phyloP scores from a whole-genome alignment of 2,797 vertebrate genomes.

The Gadopsis marmoratus region DNA sequence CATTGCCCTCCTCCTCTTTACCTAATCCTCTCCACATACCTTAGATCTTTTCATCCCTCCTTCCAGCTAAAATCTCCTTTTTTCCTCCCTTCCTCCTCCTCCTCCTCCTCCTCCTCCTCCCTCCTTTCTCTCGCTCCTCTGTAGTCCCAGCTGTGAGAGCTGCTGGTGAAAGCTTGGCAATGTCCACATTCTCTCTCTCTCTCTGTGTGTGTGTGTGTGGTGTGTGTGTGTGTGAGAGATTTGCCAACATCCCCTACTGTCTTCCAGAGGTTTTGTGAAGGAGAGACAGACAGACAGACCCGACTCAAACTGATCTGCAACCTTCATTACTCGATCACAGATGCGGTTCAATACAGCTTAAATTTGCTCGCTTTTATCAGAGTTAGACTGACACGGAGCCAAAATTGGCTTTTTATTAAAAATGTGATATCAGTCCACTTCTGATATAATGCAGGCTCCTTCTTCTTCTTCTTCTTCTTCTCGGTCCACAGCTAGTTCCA shows the following conservation, averaged over 20 bases:
- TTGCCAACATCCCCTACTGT: constrained; percentile 65
- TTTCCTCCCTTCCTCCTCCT: not conserved
- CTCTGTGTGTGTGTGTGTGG: constrained; percentile 19
- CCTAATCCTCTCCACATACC: not conserved
- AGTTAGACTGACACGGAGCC: constrained; percentile 6
- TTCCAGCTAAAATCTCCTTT: constrained; percentile 27
- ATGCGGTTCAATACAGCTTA: constrained; percentile 14
- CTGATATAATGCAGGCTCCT: constrained; percentile 9
- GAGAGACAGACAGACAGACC: constrained; percentile 44
- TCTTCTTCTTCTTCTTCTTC: not conserved
- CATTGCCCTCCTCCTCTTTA: constrained; percentile 16
- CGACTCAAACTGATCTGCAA: constrained; percentile 34
- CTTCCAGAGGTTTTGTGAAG: constrained; percentile 78
- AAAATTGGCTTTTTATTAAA: constrained; percentile 20
- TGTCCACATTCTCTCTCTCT: constrained; percentile 29
- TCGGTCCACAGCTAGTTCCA: constrained; percentile 3
- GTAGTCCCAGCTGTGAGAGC: constrained; percentile 66
- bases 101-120: not conserved
- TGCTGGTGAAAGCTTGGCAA: constrained; percentile 67
- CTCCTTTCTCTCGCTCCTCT: constrained; percentile 35
- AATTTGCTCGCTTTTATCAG: constrained; percentile 9
- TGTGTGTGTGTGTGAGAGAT: constrained; percentile 28
- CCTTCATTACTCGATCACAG: constrained; percentile 39
- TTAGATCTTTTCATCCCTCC: constrained; percentile 35
- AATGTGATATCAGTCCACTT: constrained; percentile 22